Evolutionary conservation across 2,113 vertebrate genomes (phyloP).

Genomic region (Arenaria interpres): DNA sequence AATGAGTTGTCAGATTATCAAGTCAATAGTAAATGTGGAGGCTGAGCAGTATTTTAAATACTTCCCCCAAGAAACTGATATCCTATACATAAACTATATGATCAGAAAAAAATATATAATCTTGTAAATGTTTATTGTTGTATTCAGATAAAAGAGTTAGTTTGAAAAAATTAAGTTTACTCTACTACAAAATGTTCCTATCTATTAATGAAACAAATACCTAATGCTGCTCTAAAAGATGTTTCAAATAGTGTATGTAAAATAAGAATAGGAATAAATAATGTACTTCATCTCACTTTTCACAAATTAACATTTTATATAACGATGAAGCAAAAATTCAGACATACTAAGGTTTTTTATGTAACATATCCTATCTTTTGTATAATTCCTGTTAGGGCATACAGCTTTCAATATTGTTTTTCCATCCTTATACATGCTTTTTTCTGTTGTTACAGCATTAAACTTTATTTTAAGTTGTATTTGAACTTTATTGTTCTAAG

Average conservation of each 20-base stretch:
- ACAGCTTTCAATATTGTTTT: constrained; percentile 75
- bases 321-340: constrained; percentile 76
- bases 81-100: constrained; percentile 67
- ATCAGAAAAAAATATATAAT: constrained; percentile 67
- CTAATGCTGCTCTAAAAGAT: constrained; percentile 76
- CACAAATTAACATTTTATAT: constrained; percentile 79
- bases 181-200: constrained; percentile 67
- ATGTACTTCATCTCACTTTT: constrained; percentile 79
- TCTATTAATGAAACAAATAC: constrained; percentile 71
- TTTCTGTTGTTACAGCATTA: constrained; percentile 81
- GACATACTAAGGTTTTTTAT: constrained; percentile 75
- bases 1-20: constrained; percentile 78
- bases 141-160: constrained; percentile 70
- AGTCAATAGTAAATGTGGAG: constrained; percentile 70
- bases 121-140: constrained; percentile 70
- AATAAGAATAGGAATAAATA: constrained; percentile 72
- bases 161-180: constrained; percentile 66
- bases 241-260: constrained; percentile 77
- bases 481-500: constrained; percentile 84
- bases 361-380: constrained; percentile 80
- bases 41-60: constrained; percentile 76
- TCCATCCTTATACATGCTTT: constrained; percentile 77
- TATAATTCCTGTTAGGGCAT: constrained; percentile 79
- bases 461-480: constrained; percentile 82
- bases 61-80: constrained; percentile 61